Base-by-base conservation (phyloP, 2,797 vertebrate species). In the Lophotriccus pileatus region DNA sequence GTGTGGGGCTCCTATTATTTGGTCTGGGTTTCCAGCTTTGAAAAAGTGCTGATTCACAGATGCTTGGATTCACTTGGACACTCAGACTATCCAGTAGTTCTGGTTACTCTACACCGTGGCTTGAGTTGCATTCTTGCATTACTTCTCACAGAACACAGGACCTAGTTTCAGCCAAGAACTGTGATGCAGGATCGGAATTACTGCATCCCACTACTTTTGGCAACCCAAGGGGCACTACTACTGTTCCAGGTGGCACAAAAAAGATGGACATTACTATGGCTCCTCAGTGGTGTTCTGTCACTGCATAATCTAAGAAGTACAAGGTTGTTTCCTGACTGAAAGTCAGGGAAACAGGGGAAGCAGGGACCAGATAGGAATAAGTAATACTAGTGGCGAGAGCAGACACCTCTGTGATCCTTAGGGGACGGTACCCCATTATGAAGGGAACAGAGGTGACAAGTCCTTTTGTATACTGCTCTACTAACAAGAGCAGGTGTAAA, bases 371-470 rank as follows among this genome's bases (percentile, higher is more conserved):
- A 43, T 0, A 55, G 6, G 39, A 84, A 76, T 23, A 66, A 23
- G 11, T 9, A 68, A 68, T 58, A 15, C 14, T 50, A 32, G 5
- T 62, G 39, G 27, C 0, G 0, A 64, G 7, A 49, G 27, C 19
- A 74, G 44, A 67, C 0, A 0, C 15, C 50, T 50, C 49, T 30
- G 11, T 28, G 41, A 84, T 68, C 12, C 44, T 72, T 9, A 60
- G 44, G 2, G 2, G 25, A 56, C 12, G 49, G 21, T 2, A 44
- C 6, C 12, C 8, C 23, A 49, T 15, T 24, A 21, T 1, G 7
- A 67, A 55, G 59, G 30, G 27, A 58, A 74, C 4, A 46, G 0
- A 4, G 25, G 15, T 50, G 2, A 55, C 30, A 69, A 70, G 23
- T 24, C 19, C 17, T 41, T 58, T 23, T 43, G n/a, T 46, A 32